These are phyloP conservation scores for Crossocerus cetratus DNA, from an alignment of 2,888 invertebrate genomes.

Conservation along the genomic window DNA sequence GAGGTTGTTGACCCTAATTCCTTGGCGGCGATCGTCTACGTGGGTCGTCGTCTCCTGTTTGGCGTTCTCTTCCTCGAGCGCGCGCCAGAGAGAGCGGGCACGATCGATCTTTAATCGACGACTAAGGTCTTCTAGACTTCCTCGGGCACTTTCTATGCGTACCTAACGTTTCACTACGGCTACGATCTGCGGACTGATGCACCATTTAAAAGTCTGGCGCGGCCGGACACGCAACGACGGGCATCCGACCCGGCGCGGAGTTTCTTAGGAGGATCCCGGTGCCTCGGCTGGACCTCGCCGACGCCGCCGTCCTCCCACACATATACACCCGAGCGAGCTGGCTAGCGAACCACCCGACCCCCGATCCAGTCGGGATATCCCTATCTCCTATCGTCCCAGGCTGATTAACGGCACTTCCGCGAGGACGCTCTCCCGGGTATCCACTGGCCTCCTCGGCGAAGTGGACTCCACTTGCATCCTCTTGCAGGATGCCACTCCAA, in stretches of 20 bases:
- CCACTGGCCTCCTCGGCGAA: conserved; percentile 7
- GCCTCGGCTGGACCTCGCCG: background rate
- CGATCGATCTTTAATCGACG: conserved; percentile 17
- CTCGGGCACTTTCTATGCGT: conserved; percentile 71
- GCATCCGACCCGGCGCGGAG: conserved; percentile 37
- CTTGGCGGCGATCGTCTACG: conserved; percentile 7
- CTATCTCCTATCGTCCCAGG: conserved; percentile 4
- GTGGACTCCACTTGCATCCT: conserved; percentile 31
- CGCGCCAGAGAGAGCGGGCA: background rate
- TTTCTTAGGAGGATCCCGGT: conserved; percentile 15
- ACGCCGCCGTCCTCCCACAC: too few species aligned
- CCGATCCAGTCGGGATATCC: background rate
- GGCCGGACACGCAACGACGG: conserved; percentile 32
- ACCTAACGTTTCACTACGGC: conserved; percentile 70
- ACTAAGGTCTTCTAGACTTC: conserved; percentile 70
- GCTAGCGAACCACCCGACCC: background rate
- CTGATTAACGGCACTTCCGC: background rate
- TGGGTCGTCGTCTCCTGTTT: conserved; percentile 1
- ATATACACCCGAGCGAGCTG: background rate
- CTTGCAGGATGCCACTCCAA: conserved; percentile 7
- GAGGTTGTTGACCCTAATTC: conserved; percentile 23
- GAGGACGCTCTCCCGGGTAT: conserved; percentile 2
- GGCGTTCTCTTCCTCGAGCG: background rate
- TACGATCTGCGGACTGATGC: conserved; percentile 66
- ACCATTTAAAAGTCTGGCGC: conserved; percentile 71